These are phyloP conservation scores for Trichechus manatus DNA, from an alignment of 2,113 vertebrate genomes.

Conservation along the genomic window DNA sequence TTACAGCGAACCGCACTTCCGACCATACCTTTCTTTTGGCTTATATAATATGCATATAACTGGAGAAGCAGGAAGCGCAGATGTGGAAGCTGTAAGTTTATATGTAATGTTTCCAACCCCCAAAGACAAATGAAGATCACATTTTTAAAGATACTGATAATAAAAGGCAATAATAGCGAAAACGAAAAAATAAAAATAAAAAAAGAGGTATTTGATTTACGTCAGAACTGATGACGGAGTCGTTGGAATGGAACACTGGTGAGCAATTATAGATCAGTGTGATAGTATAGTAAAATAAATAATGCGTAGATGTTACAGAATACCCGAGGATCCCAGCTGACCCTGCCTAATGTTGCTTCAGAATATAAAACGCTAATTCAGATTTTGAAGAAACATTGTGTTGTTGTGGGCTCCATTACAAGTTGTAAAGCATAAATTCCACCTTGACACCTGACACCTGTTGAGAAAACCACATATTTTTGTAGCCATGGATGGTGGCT, in stretches of 20 bases:
- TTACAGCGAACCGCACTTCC: not conserved
- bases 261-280: not conserved
- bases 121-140: not conserved
- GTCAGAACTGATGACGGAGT: not conserved
- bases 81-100: not conserved
- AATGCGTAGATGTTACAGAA: not conserved
- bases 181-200: not conserved
- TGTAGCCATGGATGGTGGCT: conserved; percentile 23
- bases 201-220: not conserved
- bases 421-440: conserved; percentile 52
- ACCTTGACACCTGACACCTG: conserved; percentile 62
- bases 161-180: not conserved
- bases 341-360: conserved; percentile 29
- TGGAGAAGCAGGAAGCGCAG: not conserved
- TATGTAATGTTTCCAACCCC: not conserved
- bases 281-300: conserved; percentile 19
- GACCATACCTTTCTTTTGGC: not conserved
- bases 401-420: conserved; percentile 13
- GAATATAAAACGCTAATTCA: conserved; percentile 60
- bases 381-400: conserved; percentile 57
- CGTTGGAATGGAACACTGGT: not conserved
- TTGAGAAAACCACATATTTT: conserved; percentile 52
- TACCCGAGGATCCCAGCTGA: not conserved
- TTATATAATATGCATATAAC: not conserved
- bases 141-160: not conserved